Conservation (phyloP, 92 coral and sea anemone species). For the Siderastrea siderea region DNA sequence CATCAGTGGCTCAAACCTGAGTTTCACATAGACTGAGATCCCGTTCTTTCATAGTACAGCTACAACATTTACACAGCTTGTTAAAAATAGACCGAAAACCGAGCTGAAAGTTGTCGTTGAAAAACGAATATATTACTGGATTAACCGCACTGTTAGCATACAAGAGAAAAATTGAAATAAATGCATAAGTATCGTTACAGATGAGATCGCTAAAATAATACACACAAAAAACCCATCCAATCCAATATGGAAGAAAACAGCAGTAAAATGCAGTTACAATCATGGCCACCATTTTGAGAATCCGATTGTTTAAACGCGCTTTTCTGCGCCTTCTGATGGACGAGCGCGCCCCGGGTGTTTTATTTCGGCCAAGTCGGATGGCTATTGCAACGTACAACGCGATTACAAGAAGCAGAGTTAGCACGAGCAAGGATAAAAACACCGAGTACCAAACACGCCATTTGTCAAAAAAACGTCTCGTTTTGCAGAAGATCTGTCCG, state of each 20-base stretch:
- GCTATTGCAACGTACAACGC: conserved; percentile 73
- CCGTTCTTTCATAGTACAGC: not conserved
- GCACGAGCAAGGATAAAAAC: conserved; percentile 71
- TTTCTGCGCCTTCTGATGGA: conserved; percentile 32
- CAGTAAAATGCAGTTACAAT: conserved; percentile 61
- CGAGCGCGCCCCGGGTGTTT: conserved; percentile 57
- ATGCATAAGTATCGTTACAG: conserved; percentile 48
- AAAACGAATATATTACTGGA: conserved; percentile 69
- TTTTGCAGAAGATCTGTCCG: conserved; percentile 52
- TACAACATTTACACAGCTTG: not conserved
- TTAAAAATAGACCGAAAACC: conserved; percentile 41
- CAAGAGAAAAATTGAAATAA: conserved; percentile 64
- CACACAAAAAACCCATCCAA: conserved; percentile 74
- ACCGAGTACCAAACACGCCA: conserved; percentile 75
- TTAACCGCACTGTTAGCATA: conserved; percentile 81
- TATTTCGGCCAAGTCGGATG: conserved; percentile 65
- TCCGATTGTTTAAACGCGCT: conserved; percentile 55
- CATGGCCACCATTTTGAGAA: conserved; percentile 72
- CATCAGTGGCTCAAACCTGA: not conserved
- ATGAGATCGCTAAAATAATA: conserved; percentile 40
- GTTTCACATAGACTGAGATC: too few species aligned
- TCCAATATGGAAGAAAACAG: conserved; percentile 78
- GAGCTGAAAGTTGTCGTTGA: conserved; percentile 66
- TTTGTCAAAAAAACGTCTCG: conserved; percentile 56
- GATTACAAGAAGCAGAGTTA: conserved; percentile 75